A percentile compares a stretch with the other conserved stretches of the same genome.
Evolutionary conservation across 2,113 vertebrate genomes (phyloP).

Genomic region (Pelodiscus sinensis): DNA sequence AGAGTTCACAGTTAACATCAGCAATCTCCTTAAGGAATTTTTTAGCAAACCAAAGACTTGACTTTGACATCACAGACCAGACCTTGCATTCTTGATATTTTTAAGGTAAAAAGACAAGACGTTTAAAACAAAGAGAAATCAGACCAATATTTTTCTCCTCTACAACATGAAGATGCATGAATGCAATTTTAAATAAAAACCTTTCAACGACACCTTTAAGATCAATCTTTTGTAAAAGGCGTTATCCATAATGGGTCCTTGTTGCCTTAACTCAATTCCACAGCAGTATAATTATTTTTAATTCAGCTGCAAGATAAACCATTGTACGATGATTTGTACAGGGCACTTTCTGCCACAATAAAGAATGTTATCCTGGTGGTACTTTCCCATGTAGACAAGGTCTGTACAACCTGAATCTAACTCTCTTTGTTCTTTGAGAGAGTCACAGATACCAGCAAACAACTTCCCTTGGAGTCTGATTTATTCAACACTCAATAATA

Average conservation of each 20-base stretch:
- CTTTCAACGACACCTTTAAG: not conserved
- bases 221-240: not conserved
- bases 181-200: not conserved
- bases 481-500: not conserved
- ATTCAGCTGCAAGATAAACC: not conserved
- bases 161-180: not conserved
- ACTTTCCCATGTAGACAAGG: slow-evolving; percentile 8
- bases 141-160: not conserved
- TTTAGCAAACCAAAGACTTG: not conserved
- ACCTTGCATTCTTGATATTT: not conserved
- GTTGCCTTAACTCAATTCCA: not conserved
- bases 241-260: not conserved
- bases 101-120: not conserved
- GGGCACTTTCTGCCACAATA: not conserved
- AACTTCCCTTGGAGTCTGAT: not conserved
- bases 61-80: slow-evolving; percentile 21
- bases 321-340: not conserved
- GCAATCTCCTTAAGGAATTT: not conserved
- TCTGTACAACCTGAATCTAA: not conserved
- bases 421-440: not conserved
- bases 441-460: not conserved
- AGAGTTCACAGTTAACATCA: not conserved
- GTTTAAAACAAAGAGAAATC: not conserved
- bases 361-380: not conserved
- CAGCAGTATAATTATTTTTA: not conserved